Conservation (phyloP, 92 coral and sea anemone species). For the Porites evermanni region DNA sequence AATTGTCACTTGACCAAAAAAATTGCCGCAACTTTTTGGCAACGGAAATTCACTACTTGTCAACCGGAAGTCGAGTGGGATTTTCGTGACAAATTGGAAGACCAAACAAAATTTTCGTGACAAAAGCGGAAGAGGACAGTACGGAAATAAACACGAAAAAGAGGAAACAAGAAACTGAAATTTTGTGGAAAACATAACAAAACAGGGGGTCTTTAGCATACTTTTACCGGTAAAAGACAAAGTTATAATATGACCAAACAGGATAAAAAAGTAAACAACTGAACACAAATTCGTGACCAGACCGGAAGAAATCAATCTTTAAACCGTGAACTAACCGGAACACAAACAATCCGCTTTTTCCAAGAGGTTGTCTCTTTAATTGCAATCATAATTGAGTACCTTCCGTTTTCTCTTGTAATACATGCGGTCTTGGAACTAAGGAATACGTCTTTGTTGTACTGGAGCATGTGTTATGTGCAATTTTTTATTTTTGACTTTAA, state of each 20-base stretch:
- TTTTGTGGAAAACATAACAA: neutral
- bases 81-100: constrained; percentile 24
- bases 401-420: no score
- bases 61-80: constrained; percentile 5
- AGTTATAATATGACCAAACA: neutral
- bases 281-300: constrained; percentile 10
- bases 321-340: constrained; percentile 19
- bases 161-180: neutral
- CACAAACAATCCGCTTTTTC: neutral
- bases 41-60: constrained; percentile 1
- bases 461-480: no score
- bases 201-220: no score
- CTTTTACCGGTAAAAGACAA: neutral
- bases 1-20: neutral
- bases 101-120: neutral
- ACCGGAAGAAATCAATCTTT: neutral
- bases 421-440: no score
- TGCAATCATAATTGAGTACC: no score
- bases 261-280: neutral
- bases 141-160: neutral
- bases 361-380: no score
- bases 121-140: constrained; percentile 3
- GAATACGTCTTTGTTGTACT: no score
- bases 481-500: no score
- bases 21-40: no score